Evolutionary conservation across 1,140 invertebrate genomes (phyloP).

Genomic region (Aphaenogaster floridana): DNA sequence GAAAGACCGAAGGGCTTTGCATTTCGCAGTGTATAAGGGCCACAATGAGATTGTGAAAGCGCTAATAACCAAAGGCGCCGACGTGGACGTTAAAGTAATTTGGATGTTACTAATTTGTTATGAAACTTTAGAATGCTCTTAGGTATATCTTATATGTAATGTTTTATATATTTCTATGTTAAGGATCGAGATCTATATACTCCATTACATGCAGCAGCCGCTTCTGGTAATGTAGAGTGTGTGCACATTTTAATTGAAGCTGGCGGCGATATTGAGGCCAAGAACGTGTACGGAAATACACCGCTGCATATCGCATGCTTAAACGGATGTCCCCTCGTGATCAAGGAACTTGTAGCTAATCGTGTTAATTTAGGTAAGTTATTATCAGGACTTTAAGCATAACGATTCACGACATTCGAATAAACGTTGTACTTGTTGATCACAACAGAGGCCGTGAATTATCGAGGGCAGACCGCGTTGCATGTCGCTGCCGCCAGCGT

Average conservation of each 20-base stretch:
- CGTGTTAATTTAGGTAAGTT: slow-evolving; percentile 68
- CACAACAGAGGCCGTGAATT: slow-evolving; percentile 83
- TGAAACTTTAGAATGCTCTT: neutral
- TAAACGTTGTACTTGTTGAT: slow-evolving; percentile 14
- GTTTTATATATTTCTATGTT: slow-evolving; percentile 37
- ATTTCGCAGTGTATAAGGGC: slow-evolving; percentile 89
- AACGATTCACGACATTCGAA: neutral
- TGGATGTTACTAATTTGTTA: slow-evolving; percentile 71
- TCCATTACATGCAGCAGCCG: slow-evolving; percentile 90
- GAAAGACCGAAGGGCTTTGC: slow-evolving; percentile 88
- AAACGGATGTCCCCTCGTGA: slow-evolving; percentile 88
- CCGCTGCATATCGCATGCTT: slow-evolving; percentile 89
- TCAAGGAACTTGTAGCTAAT: slow-evolving; percentile 83
- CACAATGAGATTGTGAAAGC: slow-evolving; percentile 87
- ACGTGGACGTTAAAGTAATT: slow-evolving; percentile 88
- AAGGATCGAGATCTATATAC: slow-evolving; percentile 86
- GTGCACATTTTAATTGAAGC: slow-evolving; percentile 87
- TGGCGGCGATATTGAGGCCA: slow-evolving; percentile 88
- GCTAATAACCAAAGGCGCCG: slow-evolving; percentile 87
- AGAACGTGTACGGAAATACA: slow-evolving; percentile 89
- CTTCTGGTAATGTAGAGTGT: slow-evolving; percentile 87
- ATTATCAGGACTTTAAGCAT: neutral
- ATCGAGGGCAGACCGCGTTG: slow-evolving; percentile 88
- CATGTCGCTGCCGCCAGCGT: slow-evolving; percentile 90
- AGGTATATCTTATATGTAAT: neutral